Base-by-base conservation (phyloP, 2,888 invertebrate species). In the Cremastobaeus sp. region DNA sequence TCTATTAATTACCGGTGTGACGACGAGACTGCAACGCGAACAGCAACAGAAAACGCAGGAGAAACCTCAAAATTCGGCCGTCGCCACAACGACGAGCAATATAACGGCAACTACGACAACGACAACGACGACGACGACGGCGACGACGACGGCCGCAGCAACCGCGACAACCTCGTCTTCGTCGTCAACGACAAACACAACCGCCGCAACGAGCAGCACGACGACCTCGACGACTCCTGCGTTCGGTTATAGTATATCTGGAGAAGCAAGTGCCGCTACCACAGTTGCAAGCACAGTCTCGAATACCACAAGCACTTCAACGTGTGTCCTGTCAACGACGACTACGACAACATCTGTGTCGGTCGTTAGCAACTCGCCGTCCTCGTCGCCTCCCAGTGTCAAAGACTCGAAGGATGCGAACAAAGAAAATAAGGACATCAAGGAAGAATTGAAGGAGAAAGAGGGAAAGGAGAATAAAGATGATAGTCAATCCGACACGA, bases 11-110 rank as follows among this genome's bases (percentile, higher is more conserved):
- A 92, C 95, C 50, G 95, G 96, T 8, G 96, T 96, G 74, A 95
- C 95, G 82, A 96, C 96, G 21, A 89, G 96, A 74, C 90, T 95
- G 83, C 95, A 95, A 88, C 91, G 95, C 11, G 94, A 95, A 82
- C 92, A 93, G 86, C 92, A 92, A 84, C 92, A 92, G 81, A 92
- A 92, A 83, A 91, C 91, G 5, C 91, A 89, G 86, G 91, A 88
- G 85, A 86, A 87, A 79, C 86, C 86, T 47, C 85, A 85, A 57
- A 86, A 78, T 72, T 83, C 77, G 78, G 78, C 82, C 18, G 43
- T 83, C 30, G 72, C 82, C 55, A 73, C 85, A 35, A 77, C 84
- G 18, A 74, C 84, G 25, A 76, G 81, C 37, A 78, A n/a, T n/a
- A n/a, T n/a, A n/a, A 6, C 32, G 4, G 3, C 32, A 32, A 32